Conservation (phyloP, 2,113 vertebrate genomes). For the Camarhynchus parvulus region DNA sequence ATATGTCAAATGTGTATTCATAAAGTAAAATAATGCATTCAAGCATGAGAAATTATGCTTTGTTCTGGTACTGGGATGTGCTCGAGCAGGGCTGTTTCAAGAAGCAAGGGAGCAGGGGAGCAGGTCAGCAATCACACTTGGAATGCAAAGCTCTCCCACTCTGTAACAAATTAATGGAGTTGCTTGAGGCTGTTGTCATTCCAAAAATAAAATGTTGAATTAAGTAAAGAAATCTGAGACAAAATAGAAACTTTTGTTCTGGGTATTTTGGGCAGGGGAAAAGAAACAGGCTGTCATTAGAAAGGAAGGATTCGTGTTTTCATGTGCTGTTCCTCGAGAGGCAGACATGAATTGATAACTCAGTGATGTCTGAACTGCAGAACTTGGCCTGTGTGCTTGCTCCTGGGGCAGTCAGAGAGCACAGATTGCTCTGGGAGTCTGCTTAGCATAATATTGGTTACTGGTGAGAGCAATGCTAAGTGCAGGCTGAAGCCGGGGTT, state of each 20-base stretch:
- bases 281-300: neutral
- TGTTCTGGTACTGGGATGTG: neutral
- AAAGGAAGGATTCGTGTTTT: neutral
- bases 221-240: neutral
- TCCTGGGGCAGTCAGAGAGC: neutral
- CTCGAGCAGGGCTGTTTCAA: neutral
- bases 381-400: neutral
- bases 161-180: conserved; percentile 26
- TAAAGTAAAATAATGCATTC: neutral
- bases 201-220: conserved; percentile 24
- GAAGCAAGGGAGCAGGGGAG: neutral
- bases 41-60: neutral
- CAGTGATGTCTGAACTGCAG: neutral
- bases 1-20: neutral
- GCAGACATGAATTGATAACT: neutral
- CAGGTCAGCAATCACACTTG: conserved; percentile 7
- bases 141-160: conserved; percentile 56
- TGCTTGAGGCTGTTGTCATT: conserved; percentile 45
- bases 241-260: neutral
- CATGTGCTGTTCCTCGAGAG: neutral
- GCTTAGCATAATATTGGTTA: neutral
- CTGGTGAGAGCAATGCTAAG: neutral
- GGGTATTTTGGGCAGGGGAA: neutral
- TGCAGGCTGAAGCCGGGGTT: neutral
- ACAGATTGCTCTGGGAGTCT: neutral